A percentile compares a stretch with the other conserved stretches of the same genome.
Evolutionary conservation across 2,797 vertebrate species (phyloP).

Genomic region (Lophotriccus pileatus): DNA sequence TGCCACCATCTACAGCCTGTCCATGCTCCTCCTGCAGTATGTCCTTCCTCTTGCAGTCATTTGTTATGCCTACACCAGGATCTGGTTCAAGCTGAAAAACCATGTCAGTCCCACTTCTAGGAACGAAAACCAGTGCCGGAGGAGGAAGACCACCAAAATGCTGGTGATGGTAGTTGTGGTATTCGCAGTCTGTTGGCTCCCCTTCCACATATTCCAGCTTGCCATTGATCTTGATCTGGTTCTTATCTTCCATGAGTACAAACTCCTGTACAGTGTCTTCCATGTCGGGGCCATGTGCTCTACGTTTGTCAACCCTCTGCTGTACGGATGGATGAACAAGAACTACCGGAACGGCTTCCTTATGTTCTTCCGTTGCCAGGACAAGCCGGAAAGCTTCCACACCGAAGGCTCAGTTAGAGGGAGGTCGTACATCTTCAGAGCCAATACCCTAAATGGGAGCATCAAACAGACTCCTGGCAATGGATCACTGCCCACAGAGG

Average conservation of each 20-base stretch:
- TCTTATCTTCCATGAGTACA: conserved; percentile 87
- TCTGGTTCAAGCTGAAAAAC: conserved; percentile 92
- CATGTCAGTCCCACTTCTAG: conserved; percentile 86
- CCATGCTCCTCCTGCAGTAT: conserved; percentile 91
- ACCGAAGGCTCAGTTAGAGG: conserved; percentile 87
- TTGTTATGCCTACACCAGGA: conserved; percentile 90
- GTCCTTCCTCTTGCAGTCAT: conserved; percentile 87
- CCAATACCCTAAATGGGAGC: conserved; percentile 79
- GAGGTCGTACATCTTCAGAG: conserved; percentile 74
- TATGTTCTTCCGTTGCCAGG: conserved; percentile 89
- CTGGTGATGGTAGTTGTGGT: conserved; percentile 88
- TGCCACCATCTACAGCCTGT: conserved; percentile 90
- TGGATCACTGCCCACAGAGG: conserved; percentile 81
- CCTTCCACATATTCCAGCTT: conserved; percentile 89
- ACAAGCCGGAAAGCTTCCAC: conserved; percentile 85
- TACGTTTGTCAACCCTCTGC: conserved; percentile 88
- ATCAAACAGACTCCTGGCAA: conserved; percentile 69
- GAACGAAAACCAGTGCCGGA: conserved; percentile 81
- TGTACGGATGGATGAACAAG: conserved; percentile 96
- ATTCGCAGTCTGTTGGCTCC: conserved; percentile 90
- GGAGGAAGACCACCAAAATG: conserved; percentile 93
- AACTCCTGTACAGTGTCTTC: conserved; percentile 90
- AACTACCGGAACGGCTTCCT: conserved; percentile 94
- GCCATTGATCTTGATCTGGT: conserved; percentile 88
- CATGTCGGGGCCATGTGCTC: conserved; percentile 93